Evolutionary conservation across 2,888 invertebrate genomes (phyloP).

Genomic region (Neelides folsomi): DNA sequence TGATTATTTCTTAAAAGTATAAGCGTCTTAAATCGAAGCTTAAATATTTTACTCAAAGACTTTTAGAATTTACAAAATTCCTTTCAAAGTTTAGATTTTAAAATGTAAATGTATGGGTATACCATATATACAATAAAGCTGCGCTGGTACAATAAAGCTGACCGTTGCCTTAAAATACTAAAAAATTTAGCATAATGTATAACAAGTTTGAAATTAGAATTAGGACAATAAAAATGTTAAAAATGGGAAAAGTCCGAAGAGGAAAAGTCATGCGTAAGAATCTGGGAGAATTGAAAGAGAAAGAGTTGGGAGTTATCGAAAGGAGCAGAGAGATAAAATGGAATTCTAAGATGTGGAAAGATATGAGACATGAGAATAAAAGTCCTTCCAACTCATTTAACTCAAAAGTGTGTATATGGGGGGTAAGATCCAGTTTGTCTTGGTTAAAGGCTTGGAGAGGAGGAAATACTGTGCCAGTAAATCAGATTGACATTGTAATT

Average conservation of each 20-base stretch:
- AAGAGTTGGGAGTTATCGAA: background rate
- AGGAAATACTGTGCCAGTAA: conserved; percentile 1
- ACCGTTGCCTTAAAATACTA: too few species aligned
- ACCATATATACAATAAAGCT: too few species aligned
- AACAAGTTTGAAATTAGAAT: background rate
- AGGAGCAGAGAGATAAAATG: background rate
- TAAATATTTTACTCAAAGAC: too few species aligned
- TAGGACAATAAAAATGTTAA: background rate
- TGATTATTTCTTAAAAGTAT: too few species aligned
- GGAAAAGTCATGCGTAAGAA: background rate
- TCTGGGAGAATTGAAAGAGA: background rate
- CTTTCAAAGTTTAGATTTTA: too few species aligned
- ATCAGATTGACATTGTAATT: conserved; percentile 19
- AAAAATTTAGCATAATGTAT: too few species aligned
- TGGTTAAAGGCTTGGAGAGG: conserved; percentile 6
- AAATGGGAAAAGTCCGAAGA: background rate
- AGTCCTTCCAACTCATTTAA: conserved; percentile 18
- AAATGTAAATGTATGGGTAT: too few species aligned
- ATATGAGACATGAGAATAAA: conserved; percentile 7
- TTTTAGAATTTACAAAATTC: too few species aligned
- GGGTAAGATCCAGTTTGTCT: conserved; percentile 11
- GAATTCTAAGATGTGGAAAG: background rate
- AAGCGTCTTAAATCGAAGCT: too few species aligned
- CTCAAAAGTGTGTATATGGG: conserved; percentile 10
- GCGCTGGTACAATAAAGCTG: too few species aligned